Evolutionary conservation across 2,113 vertebrate genomes (phyloP), one percentile per base, ranked within the genome.

Genomic region (Penelope pileata): DNA sequence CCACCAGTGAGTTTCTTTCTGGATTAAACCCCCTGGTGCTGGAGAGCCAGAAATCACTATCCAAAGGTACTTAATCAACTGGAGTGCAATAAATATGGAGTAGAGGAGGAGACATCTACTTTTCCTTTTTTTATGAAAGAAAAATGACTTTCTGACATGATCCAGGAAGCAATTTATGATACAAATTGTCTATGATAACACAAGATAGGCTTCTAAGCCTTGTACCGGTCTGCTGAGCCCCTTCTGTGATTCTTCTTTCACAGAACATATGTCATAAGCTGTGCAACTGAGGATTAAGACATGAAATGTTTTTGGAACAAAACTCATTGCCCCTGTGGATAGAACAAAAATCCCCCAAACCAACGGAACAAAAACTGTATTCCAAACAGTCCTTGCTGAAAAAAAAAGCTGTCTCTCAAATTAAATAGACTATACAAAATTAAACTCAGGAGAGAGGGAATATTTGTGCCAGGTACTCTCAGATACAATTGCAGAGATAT

Each of bases 401-500:
- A 89, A 64, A 64, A 72, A 48, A 45, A 74, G 54, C 26, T 68
- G 69, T 94, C 88, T 95, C 94, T 84, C 85, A 96, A 96, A 95
- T 93, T 82, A 97, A 83, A 90, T 21, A 69, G 22, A 72, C 40
- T 40, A 87, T 86, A 88, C 30, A 91, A 96, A 97, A 96, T 91
- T 54, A 95, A 88, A 97, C 87, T 93, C 73, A 54, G 50, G 45
- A 91, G 87, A 94, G 91, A 94, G 84, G 86, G 96, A 96, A 70
- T 87, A 93, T 92, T 93, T 96, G 97, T 97, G 97, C 97, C 93
- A 96, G 88, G 90, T 95, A 96, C 93, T 98, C 94, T 97, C 90
- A 96, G 95, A 98, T 97, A 98, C 97, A 97, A 96, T 96, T 96
- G 97, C 96, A 95, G 95, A 98, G 91, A 95, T 83, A 96, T 95